Evolutionary conservation across 2,888 invertebrate species (phyloP), one percentile per base, ranked within the genome.

Genomic region (Zhuqinia jingwanae): DNA sequence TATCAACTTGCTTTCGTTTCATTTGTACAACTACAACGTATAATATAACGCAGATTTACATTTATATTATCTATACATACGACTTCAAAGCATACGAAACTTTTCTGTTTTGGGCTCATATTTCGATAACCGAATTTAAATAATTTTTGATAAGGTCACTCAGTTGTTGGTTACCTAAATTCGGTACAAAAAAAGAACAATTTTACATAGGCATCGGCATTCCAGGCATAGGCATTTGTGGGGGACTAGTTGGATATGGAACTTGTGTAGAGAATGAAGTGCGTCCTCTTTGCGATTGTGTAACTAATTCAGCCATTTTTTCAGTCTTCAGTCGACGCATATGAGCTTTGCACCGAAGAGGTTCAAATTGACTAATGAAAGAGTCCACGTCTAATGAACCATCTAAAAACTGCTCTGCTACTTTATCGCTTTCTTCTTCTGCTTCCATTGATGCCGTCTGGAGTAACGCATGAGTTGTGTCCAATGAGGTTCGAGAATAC

Each of bases 401-500:
- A 15, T 95, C 94, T 50, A 97, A 93, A 92, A 98, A 98, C 89
- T 95, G 94, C 91, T 96, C 95, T 0, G 97, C 96, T 63, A 96
- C 92, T 88, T 94, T 94, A 92, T 99, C 99, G 0, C 98, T 97
- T 92, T 97, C 95, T 92, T 99, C 98, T 92, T 99, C 99, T 80
- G 96, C 95, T 93, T 98, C 96, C 45, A 97, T 97, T 30, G 98
- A 96, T 13, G 97, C 96, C 11, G 98, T 96, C 94, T 98, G 97
- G 15, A 99, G 93, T 68, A 98, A 93, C 0, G 97, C 98, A 88
- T 97, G 93, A 0, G 97, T 96, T 27, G 97, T 96, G 91, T 98
- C 99, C 36, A 96, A 94, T 17, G 96, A 96, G 92, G 96, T 95
- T 70, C 95, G 95, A 0, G 96, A 95, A 27, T 96, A 95, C 92